phyloP scores from a whole-genome alignment of 2,797 vertebrate species.

The Hemitrygon akajei region DNA sequence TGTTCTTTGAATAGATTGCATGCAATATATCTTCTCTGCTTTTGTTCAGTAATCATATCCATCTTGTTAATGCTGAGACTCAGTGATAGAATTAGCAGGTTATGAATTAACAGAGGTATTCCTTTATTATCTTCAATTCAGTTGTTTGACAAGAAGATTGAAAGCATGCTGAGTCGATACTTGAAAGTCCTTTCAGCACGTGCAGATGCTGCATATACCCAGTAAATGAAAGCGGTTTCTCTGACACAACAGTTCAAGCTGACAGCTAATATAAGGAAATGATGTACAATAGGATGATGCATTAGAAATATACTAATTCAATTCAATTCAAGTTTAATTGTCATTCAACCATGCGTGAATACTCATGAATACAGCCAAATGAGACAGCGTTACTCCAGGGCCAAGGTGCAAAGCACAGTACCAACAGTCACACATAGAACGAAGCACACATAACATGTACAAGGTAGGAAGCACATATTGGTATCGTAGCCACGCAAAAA shows the following conservation, averaged over 20 bases:
- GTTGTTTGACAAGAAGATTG: neutral
- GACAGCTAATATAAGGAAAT: neutral
- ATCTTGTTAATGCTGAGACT: neutral
- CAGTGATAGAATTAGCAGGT: neutral
- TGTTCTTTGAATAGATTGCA: neutral
- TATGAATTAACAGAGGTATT: conserved; percentile 15
- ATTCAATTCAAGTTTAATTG: too few species aligned
- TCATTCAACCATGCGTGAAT: too few species aligned
- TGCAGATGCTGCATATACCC: neutral
- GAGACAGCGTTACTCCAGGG: too few species aligned
- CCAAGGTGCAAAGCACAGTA: too few species aligned
- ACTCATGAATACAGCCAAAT: too few species aligned
- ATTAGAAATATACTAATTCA: neutral
- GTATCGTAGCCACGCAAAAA: too few species aligned
- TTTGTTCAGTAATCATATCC: neutral
- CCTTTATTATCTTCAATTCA: neutral
- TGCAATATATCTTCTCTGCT: neutral
- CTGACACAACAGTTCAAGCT: neutral
- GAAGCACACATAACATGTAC: too few species aligned
- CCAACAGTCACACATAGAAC: too few species aligned
- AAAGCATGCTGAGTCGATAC: neutral
- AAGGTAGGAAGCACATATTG: too few species aligned
- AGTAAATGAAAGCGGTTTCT: neutral
- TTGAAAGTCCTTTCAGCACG: neutral
- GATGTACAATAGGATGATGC: neutral